Conservation (phyloP, 2,888 invertebrate genomes). For the Sinentomon sp. region DNA sequence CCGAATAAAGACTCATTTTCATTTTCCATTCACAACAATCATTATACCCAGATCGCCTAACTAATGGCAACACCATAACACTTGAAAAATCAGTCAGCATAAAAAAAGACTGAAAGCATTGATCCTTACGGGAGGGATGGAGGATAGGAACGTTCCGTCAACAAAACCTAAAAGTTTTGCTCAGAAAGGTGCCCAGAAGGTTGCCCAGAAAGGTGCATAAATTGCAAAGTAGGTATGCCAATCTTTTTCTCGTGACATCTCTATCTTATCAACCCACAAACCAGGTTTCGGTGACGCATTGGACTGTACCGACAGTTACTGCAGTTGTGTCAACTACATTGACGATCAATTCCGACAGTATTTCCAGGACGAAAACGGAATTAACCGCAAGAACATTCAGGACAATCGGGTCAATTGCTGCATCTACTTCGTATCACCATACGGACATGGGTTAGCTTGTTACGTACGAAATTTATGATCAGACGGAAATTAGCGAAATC, state of each 20-base stretch:
- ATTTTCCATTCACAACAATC: too few species aligned
- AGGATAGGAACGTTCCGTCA: constrained; percentile 9
- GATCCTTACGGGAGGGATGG: constrained; percentile 7
- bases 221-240: too few species aligned
- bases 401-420: constrained; percentile 91
- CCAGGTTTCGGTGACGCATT: constrained; percentile 66
- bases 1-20: too few species aligned
- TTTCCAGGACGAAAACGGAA: constrained; percentile 73
- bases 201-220: constrained; percentile 6
- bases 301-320: constrained; percentile 80
- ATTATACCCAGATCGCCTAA: too few species aligned
- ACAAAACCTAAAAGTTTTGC: constrained; percentile 10
- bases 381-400: constrained; percentile 77
- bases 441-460: constrained; percentile 55
- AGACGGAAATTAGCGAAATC: too few species aligned
- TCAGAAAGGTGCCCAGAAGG: too few species aligned
- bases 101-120: too few species aligned
- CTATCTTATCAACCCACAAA: too few species aligned
- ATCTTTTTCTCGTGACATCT: constrained; percentile 6
- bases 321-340: constrained; percentile 66
- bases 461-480: too few species aligned
- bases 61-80: too few species aligned
- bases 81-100: too few species aligned
- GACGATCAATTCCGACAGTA: constrained; percentile 54
- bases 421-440: constrained; percentile 80